Evolutionary conservation across 2,888 invertebrate genomes (phyloP).

Genomic region (Xestia c-nigrum): DNA sequence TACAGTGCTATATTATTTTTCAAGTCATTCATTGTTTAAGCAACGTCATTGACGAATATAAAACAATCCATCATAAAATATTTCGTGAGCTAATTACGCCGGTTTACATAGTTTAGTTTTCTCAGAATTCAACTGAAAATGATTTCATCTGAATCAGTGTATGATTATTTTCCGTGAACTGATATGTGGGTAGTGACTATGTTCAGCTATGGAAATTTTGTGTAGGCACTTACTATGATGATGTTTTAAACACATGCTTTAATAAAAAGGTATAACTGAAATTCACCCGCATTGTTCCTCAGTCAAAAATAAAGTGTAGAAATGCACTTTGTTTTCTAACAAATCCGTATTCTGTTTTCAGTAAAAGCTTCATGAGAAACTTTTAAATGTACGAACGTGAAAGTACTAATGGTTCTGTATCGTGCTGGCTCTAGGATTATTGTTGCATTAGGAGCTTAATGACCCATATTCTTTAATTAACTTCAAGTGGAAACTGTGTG

Average conservation of each 20-base stretch:
- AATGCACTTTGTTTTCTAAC: conserved; percentile 29
- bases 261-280: background rate
- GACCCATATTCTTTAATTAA: conserved; percentile 26
- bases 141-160: conserved; percentile 9
- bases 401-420: conserved; percentile 45
- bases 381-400: conserved; percentile 27
- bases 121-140: conserved; percentile 38
- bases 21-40: conserved; percentile 21
- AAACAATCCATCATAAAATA: conserved; percentile 10
- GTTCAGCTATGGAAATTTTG: background rate
- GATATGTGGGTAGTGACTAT: conserved; percentile 19
- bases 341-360: conserved; percentile 41
- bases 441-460: conserved; percentile 29
- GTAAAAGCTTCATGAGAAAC: conserved; percentile 46
- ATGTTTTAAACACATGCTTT: background rate
- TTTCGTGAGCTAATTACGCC: conserved; percentile 19
- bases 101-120: conserved; percentile 20
- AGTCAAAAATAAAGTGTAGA: conserved; percentile 15
- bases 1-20: conserved; percentile 4
- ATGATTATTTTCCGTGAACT: background rate
- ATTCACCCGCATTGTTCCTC: background rate
- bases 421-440: conserved; percentile 41
- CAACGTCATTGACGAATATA: conserved; percentile 27
- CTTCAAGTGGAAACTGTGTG: conserved; percentile 5
- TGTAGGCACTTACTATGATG: background rate